These are phyloP conservation scores for Dasypolia templi DNA, from an alignment of 2,888 invertebrate genomes.

Conservation along the genomic window DNA sequence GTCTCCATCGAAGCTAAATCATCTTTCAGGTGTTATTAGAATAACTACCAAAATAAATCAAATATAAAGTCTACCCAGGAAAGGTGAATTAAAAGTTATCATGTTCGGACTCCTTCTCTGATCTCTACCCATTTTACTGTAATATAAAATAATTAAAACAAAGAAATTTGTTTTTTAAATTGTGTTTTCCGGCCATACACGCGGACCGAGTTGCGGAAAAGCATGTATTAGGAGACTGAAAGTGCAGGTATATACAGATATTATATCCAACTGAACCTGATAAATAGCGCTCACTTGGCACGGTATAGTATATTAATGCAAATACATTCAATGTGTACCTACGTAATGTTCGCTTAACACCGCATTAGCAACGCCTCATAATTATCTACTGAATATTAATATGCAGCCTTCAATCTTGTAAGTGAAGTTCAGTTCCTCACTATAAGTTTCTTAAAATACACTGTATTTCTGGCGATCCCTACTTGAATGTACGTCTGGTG, in stretches of 20 bases:
- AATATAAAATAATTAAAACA: conserved; percentile 18
- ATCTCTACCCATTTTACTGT: conserved; percentile 34
- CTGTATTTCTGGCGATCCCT: background rate
- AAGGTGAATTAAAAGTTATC: background rate
- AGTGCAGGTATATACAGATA: background rate
- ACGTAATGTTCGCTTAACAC: conserved; percentile 30
- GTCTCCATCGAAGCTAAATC: background rate
- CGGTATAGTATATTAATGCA: conserved; percentile 20
- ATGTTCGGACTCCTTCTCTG: conserved; percentile 8
- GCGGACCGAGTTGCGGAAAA: background rate
- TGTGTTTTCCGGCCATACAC: background rate
- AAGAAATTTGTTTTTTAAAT: background rate
- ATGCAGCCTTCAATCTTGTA: background rate
- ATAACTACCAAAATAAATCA: conserved; percentile 30
- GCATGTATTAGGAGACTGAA: background rate
- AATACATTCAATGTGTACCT: conserved; percentile 14
- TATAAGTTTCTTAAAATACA: too few species aligned
- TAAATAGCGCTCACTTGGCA: background rate
- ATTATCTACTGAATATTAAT: conserved; percentile 25
- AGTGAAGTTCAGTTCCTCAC: background rate
- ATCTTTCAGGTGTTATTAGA: background rate
- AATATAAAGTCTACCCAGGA: background rate
- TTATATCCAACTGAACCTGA: background rate
- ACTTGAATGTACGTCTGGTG: background rate
- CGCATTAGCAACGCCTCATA: conserved; percentile 5